Percentiles rank a stretch among this genome's conserved stretches.
Conservation (phyloP, 2,888 invertebrate genomes). For the Phragmatobia fuliginosa region DNA sequence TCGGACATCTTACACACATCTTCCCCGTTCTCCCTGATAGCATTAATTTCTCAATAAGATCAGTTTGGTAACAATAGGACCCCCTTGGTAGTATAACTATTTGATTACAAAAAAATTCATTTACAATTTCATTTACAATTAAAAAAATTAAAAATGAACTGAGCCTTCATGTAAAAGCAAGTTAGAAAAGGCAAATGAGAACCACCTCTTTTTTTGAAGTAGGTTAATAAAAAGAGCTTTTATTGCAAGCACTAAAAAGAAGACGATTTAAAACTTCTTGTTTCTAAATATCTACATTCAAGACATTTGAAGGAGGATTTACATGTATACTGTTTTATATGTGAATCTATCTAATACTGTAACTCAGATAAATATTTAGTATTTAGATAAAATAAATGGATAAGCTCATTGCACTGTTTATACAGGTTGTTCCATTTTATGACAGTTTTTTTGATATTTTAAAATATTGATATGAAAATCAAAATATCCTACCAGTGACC, state of each 20-base stretch:
- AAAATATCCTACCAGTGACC: slow-evolving; percentile 83
- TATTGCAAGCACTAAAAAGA: not conserved
- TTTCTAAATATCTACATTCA: not conserved
- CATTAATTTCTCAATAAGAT: no score
- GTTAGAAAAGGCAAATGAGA: no score
- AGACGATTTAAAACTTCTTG: not conserved
- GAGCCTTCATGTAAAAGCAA: no score
- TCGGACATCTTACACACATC: no score
- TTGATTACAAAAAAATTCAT: no score
- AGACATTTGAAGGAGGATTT: not conserved
- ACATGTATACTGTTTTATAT: not conserved
- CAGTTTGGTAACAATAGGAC: no score
- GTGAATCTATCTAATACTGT: not conserved
- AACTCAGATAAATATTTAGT: not conserved
- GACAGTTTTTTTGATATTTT: not conserved
- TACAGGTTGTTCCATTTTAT: not conserved
- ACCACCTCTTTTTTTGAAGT: not conserved
- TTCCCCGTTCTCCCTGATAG: no score
- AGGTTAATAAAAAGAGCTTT: not conserved
- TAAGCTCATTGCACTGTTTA: not conserved
- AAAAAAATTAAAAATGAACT: no score
- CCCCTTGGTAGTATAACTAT: no score
- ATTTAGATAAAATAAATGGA: not conserved
- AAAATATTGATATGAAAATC: not conserved
- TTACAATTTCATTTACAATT: no score